Conservation (phyloP, 2,888 invertebrate genomes). For the Slavum lentiscoides region DNA sequence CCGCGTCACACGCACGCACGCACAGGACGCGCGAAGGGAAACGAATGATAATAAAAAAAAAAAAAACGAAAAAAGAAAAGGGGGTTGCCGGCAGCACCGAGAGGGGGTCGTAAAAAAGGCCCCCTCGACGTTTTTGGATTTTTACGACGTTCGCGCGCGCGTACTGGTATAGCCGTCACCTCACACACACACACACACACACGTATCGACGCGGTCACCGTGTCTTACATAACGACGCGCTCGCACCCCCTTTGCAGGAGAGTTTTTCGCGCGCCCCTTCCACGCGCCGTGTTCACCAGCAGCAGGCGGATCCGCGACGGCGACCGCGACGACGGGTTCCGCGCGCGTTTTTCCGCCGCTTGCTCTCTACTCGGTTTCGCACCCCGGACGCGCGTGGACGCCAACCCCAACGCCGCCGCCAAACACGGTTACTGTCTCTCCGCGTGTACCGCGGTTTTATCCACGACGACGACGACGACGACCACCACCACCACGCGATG, state of each 20-base stretch:
- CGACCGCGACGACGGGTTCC: conserved; percentile 38
- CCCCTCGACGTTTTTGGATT: conserved; percentile 51
- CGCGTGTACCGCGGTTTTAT: background rate
- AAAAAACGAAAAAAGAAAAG: conserved; percentile 10
- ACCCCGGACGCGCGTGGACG: conserved; percentile 50
- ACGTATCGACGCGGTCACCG: background rate
- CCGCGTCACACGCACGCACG: too few relatives aligned
- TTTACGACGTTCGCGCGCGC: conserved; percentile 18
- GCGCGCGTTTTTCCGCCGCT: conserved; percentile 46
- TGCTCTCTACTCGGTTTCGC: conserved; percentile 40
- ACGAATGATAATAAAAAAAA: conserved; percentile 11
- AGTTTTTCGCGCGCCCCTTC: conserved; percentile 4
- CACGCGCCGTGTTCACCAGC: background rate
- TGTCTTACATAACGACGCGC: too few relatives aligned
- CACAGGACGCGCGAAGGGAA: background rate
- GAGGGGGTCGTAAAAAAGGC: conserved; percentile 52
- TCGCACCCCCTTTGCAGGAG: too few relatives aligned
- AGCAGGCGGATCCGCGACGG: background rate
- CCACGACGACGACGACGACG: background rate
- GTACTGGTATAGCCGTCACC: too few relatives aligned
- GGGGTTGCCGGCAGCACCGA: conserved; percentile 39
- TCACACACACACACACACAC: background rate
- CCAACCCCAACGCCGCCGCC: conserved; percentile 17
- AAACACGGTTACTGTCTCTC: background rate
- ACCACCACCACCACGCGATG: background rate